Conservation (phyloP, 2,888 invertebrate species). For the Drosophila pseudotalamancana region DNA sequence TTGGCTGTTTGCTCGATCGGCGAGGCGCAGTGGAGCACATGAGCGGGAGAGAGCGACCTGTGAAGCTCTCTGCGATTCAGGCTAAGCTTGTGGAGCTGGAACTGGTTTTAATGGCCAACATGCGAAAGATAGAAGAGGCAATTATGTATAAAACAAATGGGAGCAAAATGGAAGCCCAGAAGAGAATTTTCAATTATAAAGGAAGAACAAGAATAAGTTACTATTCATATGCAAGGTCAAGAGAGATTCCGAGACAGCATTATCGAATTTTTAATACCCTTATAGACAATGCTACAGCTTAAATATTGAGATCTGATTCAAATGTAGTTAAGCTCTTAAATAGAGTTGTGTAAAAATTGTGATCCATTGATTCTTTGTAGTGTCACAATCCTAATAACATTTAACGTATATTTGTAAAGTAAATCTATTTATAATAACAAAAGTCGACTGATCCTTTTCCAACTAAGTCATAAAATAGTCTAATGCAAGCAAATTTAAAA, state of each 20-base stretch:
- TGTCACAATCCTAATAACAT: no score
- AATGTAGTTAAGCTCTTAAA: no score
- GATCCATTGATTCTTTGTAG: no score
- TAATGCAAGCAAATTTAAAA: no score
- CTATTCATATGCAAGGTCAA: constrained; percentile 26
- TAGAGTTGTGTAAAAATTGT: no score
- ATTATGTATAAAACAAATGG: constrained; percentile 57
- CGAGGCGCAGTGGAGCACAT: background rate
- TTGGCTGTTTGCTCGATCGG: constrained; percentile 1
- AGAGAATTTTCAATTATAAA: constrained; percentile 24
- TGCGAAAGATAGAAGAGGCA: constrained; percentile 57
- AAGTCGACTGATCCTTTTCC: no score
- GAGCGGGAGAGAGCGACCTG: constrained; percentile 19
- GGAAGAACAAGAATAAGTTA: constrained; percentile 29
- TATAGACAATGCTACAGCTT: no score
- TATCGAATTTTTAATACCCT: no score
- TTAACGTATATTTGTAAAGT: no score
- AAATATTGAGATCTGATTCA: no score
- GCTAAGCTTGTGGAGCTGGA: constrained; percentile 36
- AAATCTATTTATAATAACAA: no score
- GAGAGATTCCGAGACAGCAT: constrained; percentile 22
- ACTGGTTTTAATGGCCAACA: constrained; percentile 60
- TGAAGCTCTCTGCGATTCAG: constrained; percentile 15
- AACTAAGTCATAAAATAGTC: no score
- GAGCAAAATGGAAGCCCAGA: constrained; percentile 53